Evolutionary conservation across 2,797 vertebrate genomes (phyloP).

Genomic region (Phalanger gymnotis): DNA sequence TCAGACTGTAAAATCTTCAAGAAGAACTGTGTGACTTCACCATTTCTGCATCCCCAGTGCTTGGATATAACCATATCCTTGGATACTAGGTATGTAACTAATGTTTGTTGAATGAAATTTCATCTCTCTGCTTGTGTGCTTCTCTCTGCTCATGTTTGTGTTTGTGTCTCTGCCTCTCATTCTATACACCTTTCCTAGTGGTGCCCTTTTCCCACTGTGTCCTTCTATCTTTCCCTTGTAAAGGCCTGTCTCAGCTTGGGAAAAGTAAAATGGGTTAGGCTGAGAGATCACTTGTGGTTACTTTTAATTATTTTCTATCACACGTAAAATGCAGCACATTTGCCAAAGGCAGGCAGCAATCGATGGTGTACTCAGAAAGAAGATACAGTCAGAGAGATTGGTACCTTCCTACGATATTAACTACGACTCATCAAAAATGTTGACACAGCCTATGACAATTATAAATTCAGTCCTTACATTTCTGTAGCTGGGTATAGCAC

Average conservation of each 20-base stretch:
- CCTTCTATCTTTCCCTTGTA: neutral
- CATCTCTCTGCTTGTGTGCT: neutral
- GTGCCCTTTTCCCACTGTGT: neutral
- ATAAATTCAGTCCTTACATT: constrained; percentile 14
- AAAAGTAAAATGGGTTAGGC: neutral
- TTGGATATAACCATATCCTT: neutral
- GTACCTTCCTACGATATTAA: constrained; percentile 37
- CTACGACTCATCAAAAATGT: neutral
- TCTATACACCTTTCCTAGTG: neutral
- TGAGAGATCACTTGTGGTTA: neutral
- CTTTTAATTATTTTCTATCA: neutral
- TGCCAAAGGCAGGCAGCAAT: neutral
- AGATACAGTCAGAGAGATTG: neutral
- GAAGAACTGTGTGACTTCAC: neutral
- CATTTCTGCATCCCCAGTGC: neutral
- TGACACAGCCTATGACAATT: neutral
- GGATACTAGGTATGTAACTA: neutral
- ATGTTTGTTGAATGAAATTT: neutral
- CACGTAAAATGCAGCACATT: neutral
- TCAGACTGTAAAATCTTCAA: neutral
- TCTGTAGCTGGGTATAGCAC: neutral
- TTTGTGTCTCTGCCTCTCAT: neutral
- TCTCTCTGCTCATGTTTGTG: neutral
- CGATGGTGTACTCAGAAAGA: neutral
- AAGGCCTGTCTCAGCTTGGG: neutral